Evolutionary conservation across 1,140 invertebrate species (phyloP).

Genomic region (Cardiocondyla obscurior): DNA sequence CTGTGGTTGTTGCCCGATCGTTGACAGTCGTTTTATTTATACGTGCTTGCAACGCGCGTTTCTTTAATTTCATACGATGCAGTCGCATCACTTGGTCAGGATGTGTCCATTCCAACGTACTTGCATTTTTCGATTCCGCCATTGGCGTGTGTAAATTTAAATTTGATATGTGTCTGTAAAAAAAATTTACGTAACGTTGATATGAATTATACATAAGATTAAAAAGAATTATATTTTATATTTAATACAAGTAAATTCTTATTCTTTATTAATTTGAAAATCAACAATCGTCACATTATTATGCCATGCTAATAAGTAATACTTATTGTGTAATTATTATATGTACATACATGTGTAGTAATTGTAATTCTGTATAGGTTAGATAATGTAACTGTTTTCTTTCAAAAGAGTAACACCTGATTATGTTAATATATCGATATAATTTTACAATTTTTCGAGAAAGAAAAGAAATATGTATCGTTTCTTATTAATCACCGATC

Average conservation of each 20-base stretch:
- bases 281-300: no score
- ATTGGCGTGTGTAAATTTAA: constrained; percentile 66
- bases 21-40: constrained; percentile 80
- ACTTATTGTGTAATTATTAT: no score
- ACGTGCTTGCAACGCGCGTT: constrained; percentile 88
- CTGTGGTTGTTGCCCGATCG: background rate
- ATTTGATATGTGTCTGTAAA: constrained; percentile 45
- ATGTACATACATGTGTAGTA: no score
- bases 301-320: no score
- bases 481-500: background rate
- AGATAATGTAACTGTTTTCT: background rate
- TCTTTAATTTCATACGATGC: constrained; percentile 87
- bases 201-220: background rate
- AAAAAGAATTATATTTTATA: background rate
- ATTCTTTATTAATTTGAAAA: background rate
- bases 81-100: constrained; percentile 88
- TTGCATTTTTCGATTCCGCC: constrained; percentile 70
- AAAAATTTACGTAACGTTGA: background rate
- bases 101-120: constrained; percentile 84
- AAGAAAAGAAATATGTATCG: background rate
- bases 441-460: background rate
- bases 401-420: background rate
- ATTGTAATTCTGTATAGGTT: background rate
- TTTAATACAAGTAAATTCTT: background rate
- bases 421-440: background rate